These are phyloP conservation scores for Lepas anatifera DNA, from an alignment of 2,888 invertebrate genomes.

Conservation along the genomic window DNA sequence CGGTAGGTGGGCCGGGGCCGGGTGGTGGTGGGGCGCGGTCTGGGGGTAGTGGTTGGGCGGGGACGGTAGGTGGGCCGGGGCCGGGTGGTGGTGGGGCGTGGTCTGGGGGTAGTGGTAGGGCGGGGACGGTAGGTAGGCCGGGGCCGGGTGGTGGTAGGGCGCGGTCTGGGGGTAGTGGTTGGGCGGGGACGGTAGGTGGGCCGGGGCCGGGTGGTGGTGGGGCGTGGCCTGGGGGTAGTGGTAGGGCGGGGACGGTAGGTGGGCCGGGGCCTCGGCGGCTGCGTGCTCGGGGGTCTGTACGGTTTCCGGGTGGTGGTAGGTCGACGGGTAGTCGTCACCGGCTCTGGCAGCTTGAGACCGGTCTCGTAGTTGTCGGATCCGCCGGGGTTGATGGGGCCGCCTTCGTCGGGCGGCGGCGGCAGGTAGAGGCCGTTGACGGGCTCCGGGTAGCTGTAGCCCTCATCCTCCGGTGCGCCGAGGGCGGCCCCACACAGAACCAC, in stretches of 20 bases:
- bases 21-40: background rate
- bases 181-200: background rate
- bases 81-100: background rate
- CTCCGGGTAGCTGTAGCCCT: conserved; percentile 1
- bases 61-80: background rate
- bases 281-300: background rate
- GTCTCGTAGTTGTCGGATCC: background rate
- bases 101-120: background rate
- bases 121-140: background rate
- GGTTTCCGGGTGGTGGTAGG: background rate
- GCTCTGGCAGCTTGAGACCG: background rate
- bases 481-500: background rate
- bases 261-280: background rate
- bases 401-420: background rate
- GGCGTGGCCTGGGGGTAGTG: background rate
- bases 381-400: background rate
- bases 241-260: background rate
- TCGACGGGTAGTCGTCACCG: background rate
- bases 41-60: background rate
- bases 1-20: background rate
- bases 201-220: background rate
- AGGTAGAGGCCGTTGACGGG: conserved; percentile 5
- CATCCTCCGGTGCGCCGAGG: background rate
- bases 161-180: background rate
- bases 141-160: background rate